These are phyloP conservation scores for Aythya baeri DNA, from an alignment of 2,113 vertebrate species.

Conservation along the genomic window DNA sequence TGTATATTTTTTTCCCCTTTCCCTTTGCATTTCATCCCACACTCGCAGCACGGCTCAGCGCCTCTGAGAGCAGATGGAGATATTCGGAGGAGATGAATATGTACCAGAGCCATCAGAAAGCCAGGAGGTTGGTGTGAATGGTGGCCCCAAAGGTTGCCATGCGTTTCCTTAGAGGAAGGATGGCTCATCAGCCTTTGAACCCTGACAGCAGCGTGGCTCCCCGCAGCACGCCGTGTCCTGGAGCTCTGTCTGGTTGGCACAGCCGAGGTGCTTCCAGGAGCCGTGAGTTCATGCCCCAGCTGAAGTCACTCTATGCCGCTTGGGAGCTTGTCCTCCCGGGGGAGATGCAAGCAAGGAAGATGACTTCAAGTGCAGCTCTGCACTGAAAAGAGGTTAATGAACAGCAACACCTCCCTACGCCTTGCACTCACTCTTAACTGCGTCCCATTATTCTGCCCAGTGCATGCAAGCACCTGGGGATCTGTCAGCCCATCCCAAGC, in stretches of 20 bases:
- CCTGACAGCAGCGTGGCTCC: not conserved
- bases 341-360: not conserved
- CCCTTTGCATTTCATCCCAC: not conserved
- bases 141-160: not conserved
- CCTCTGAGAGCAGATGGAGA: not conserved
- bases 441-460: not conserved
- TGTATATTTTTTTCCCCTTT: rapidly evolving
- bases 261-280: not conserved
- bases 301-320: not conserved
- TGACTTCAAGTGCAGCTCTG: not conserved
- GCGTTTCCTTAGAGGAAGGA: not conserved
- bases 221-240: not conserved
- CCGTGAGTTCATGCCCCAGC: not conserved
- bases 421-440: not conserved
- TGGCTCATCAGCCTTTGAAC: not conserved
- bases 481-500: rapidly evolving
- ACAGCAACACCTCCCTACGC: not conserved
- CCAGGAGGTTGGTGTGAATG: rapidly evolving
- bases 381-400: not conserved
- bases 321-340: not conserved
- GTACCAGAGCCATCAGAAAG: not conserved
- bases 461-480: rapidly evolving
- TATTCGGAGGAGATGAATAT: not conserved
- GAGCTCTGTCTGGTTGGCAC: not conserved
- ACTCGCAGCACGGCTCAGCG: not conserved